These are phyloP conservation scores for Temnothorax curvispinosus DNA, from an alignment of 1,140 invertebrate genomes.

Conservation along the genomic window DNA sequence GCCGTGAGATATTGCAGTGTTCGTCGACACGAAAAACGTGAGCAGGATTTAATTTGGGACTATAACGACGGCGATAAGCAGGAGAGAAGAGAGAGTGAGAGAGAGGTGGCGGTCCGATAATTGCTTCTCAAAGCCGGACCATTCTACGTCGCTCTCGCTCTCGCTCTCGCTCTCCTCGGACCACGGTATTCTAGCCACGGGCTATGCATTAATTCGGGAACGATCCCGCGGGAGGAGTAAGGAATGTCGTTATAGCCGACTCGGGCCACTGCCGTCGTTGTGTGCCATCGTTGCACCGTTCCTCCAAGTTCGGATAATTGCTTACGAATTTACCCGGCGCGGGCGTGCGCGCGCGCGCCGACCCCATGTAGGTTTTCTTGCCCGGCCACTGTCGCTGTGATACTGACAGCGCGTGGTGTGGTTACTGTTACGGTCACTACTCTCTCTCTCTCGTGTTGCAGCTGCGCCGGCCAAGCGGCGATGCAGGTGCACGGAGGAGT, in stretches of 20 bases:
- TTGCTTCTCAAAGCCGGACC: slow-evolving; percentile 71
- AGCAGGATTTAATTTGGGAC: slow-evolving; percentile 62
- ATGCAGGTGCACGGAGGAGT: slow-evolving; percentile 42
- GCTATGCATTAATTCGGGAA: slow-evolving; percentile 77
- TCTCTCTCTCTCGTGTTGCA: not conserved
- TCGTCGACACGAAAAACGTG: slow-evolving; percentile 43
- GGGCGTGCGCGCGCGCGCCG: not conserved
- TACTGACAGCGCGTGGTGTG: slow-evolving; percentile 26
- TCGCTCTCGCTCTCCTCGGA: not conserved
- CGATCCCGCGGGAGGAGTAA: slow-evolving; percentile 75
- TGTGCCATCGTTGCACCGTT: not conserved
- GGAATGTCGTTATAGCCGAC: slow-evolving; percentile 72
- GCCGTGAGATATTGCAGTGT: slow-evolving; percentile 1
- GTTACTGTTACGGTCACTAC: not conserved
- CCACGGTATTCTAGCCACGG: slow-evolving; percentile 69
- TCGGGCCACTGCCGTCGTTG: slow-evolving; percentile 53
- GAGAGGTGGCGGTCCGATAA: slow-evolving; percentile 64
- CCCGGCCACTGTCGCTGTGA: slow-evolving; percentile 27
- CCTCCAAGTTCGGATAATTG: slow-evolving; percentile 73
- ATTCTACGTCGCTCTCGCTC: not conserved
- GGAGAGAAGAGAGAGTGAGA: slow-evolving; percentile 28
- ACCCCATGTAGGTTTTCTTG: slow-evolving; percentile 49
- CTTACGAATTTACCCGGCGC: slow-evolving; percentile 65
- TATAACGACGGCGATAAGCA: slow-evolving; percentile 64
- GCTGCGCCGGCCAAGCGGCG: slow-evolving; percentile 22